A percentile compares a stretch with the other conserved stretches of the same genome.
These are phyloP conservation scores for Thamnophis elegans DNA, from an alignment of 2,797 vertebrate genomes.

Conservation along the genomic window DNA sequence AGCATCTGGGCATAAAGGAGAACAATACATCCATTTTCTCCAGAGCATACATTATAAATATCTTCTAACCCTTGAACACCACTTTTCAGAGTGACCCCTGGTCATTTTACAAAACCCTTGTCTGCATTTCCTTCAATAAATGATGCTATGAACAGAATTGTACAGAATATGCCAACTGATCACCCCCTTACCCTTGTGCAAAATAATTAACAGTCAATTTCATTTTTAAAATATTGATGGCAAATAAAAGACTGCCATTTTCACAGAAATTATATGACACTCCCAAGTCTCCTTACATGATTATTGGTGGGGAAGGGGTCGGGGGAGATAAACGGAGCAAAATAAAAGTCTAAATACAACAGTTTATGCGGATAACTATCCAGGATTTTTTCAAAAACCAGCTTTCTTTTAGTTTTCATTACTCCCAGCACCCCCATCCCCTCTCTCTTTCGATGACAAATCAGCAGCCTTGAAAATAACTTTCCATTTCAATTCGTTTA, in stretches of 20 bases:
- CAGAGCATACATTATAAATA: background rate
- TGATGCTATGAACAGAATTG: background rate
- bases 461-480: conserved; percentile 63
- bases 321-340: background rate
- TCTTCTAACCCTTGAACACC: background rate
- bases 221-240: background rate
- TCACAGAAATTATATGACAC: background rate
- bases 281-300: background rate
- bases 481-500: conserved; percentile 47
- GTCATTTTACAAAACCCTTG: background rate
- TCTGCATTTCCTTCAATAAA: background rate
- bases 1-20: background rate
- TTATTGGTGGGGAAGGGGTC: background rate
- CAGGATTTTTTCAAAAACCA: background rate
- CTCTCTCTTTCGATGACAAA: conserved; percentile 61
- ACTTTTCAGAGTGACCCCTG: background rate
- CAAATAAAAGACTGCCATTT: background rate
- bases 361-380: background rate
- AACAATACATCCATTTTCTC: background rate
- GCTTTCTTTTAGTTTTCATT: conserved; percentile 46
- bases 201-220: background rate
- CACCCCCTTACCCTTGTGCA: background rate
- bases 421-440: conserved; percentile 53
- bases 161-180: background rate
- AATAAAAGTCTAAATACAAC: background rate